A percentile compares a stretch with the other conserved stretches of the same genome.
Conservation (phyloP, 2,888 invertebrate species). For the Agrotis ipsilon region DNA sequence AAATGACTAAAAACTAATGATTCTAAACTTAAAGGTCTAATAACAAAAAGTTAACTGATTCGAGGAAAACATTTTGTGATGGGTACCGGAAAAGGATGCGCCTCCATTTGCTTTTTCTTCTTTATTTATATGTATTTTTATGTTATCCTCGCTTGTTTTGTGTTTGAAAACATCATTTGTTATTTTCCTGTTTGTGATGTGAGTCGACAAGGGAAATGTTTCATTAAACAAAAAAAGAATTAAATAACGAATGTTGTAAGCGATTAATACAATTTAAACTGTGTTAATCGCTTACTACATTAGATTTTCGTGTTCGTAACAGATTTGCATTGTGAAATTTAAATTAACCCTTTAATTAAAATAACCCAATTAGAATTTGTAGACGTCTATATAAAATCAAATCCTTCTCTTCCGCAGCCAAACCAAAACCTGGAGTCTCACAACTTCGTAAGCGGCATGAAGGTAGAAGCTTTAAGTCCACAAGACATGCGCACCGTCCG, state of each 20-base stretch:
- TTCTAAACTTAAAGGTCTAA: not conserved
- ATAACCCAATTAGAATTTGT: no score
- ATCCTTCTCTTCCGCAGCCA: constrained; percentile 75
- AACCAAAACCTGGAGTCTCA: constrained; percentile 87
- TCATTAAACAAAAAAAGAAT: not conserved
- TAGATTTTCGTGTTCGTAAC: not conserved
- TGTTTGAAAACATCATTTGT: constrained; percentile 13
- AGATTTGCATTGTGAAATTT: no score
- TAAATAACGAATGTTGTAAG: not conserved
- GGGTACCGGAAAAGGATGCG: not conserved
- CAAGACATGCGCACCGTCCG: constrained; percentile 92
- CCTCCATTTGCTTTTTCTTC: not conserved
- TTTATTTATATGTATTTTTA: constrained; percentile 7
- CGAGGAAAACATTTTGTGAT: not conserved
- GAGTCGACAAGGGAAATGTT: not conserved
- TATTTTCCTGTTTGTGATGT: constrained; percentile 24
- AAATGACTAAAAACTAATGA: not conserved
- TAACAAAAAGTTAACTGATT: not conserved
- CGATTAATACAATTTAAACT: not conserved
- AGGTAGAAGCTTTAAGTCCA: constrained; percentile 94
- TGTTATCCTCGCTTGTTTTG: constrained; percentile 6
- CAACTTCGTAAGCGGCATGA: constrained; percentile 93
- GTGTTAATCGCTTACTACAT: not conserved
- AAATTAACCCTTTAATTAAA: not conserved
- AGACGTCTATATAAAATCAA: not conserved